These are phyloP conservation scores for Sus scrofa DNA, from an alignment of 2,113 vertebrate genomes.

Conservation along the genomic window T2T-Sscrofa CM000812.6:61863001-61863500, in stretches of 20 bases:
- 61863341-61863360: neutral
- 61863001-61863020: too few species aligned
- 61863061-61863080: too few species aligned
- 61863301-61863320: neutral
- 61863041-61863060: too few species aligned
- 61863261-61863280: neutral
- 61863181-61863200: neutral
- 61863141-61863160: neutral
- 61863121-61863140: neutral
- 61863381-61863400: neutral
- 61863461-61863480: neutral
- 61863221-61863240: neutral
- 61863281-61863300: neutral
- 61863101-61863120: too few species aligned
- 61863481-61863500: neutral
- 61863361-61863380: neutral
- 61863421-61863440: conserved; percentile 14
- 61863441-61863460: conserved; percentile 11
- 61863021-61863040: too few species aligned
- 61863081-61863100: too few species aligned
- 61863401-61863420: neutral
- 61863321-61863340: neutral
- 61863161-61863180: neutral
- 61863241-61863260: neutral
- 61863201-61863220: neutral